Evolutionary conservation across 2,888 invertebrate genomes (phyloP), one percentile per base, ranked within the genome.

Genomic region (Pherbina coryleti): DNA sequence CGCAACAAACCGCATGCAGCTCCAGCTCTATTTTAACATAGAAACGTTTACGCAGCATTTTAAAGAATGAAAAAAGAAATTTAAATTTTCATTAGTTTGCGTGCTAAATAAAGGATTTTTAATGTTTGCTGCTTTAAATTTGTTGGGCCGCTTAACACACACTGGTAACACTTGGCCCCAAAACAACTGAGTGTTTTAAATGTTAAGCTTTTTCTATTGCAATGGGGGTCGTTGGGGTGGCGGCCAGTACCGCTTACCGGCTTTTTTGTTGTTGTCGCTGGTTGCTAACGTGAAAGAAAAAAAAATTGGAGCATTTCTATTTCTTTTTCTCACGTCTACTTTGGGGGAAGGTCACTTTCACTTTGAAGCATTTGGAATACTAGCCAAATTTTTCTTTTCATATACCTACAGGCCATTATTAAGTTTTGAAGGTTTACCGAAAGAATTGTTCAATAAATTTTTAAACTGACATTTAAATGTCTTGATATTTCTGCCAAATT

Each of bases 21-120:
- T 89, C 85, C 57, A 89, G 79, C 72, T 85, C 82, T 60, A 90
- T 84, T 77, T 86, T 87, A 37, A 89, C 80, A 76, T 85, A 84
- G 66, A 87, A 86, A 78, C 87, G 83, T 74, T 84, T 85, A 25
- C 82, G 72, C 7, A 81, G 78, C 84, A 85, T 85, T 73, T 62
- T 74, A 25, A 25, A 1, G 2, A 14, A 28, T 8, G n/a, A 14
- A 2, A 11, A 11, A 2, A 44, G 14, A 11, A 44, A 44, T 3
- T 44, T 44, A 44, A 44, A 7, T 37, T 37, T 37, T 37, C 8
- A 37, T 37, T 1, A 7, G 37, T 8, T 37, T 37, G 8, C 5
- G 5, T 37, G 37, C 5, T 37, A 8, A 8, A 1, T 37, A 7
- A 37, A 37, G 8, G 25, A 8, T 28, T 60, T 60, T 9, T 60